Evolutionary conservation across 2,888 invertebrate species (phyloP), one percentile per base, ranked within the genome.

Genomic region (Auanema sp.): DNA sequence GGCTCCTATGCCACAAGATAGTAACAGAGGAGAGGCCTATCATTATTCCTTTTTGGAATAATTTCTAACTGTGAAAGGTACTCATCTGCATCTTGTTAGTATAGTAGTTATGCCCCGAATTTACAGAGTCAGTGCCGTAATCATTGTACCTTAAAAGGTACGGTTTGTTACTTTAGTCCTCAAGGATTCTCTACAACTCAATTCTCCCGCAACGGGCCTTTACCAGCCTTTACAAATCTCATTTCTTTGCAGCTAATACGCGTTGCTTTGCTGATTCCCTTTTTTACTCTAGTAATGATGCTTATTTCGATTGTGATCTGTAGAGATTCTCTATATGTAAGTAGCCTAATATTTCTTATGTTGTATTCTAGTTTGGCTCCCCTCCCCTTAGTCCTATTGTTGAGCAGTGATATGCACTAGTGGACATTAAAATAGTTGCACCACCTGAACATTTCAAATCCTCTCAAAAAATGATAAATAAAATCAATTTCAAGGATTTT

Each of bases 41-140:
- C 71, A 73, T 54, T 75, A 75, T 60, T 73, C 75, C 1, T 75
- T 75, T 70, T 59, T 75, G 3, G 72, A 72, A 57, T 75, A 67
- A 61, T n/a, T 43, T 23, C 23, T 2, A 33, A 52, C 33, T n/a
- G 52, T 16, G 47, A 16, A 47, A 47, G 21, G 47, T 47, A 47
- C 21, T 47, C 47, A 47, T 47, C 21, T 47, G 16, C 47, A 18
- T 18, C 33, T 33, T 8, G 33, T 33, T 33, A 33, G 33, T 5
- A 33, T 33, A 33, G 33, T 33, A 33, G 33, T 33, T 33, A 33
- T 33, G 33, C 33, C 33, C 33, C 33, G 33, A 33, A 33, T 33
- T 33, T 33, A 47, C 47, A 47, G 16, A 47, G 18, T 16, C 16
- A 47, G 23, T 24, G 21, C 24, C 25, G 11, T 23, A 25, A 11